Evolutionary conservation across 30 jellyfish, hydroid and myxozoan genomes (phyloP), one percentile per base, ranked within the genome.

Genomic region (Hydra vulgaris): DNA sequence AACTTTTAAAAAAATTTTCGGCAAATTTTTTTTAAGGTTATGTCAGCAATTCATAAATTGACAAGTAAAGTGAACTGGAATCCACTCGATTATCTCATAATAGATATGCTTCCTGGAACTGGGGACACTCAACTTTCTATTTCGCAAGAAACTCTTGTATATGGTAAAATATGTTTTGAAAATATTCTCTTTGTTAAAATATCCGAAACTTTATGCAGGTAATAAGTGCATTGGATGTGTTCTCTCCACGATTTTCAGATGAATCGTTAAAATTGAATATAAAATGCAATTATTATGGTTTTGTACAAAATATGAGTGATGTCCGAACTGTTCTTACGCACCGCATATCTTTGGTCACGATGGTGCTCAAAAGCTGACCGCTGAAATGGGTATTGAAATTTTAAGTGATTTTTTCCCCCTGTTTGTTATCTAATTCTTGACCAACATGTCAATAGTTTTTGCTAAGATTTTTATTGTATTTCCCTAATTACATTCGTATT

Each of bases 101-200:
- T 94, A 53, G 99, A 94, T 77, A 94, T 94, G 99, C 99, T 96
- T 19, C 99, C 99, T 55, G 99, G 99, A 0, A 94, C 99, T 0
- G 99, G 99, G 0, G 99, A 94, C 72, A 88, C 95, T 17, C 99
- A 94, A 86, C 84, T 94, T 0, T 94, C 99, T 18, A 89, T 94
- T 18, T 86, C 99, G 7, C 99, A 94, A 83, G 95, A 74, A 16
- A 82, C 87, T 7, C 99, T 94, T 27, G 89, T 94, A 18, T 20
- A 95, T 70, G 99, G 99, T 92, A 18, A 24, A 40, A 40, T 86
- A 7, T 20, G 27, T 69, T 69, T 69, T 69, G 27, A 5, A 69
- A 40, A 40, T 40, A 40, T 40, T 40, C 12, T 12, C 61, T 40
- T 40, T 74, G 66, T 20, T 25, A 74, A 22, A 21, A 27, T 25